Conservation (phyloP, 2,113 vertebrate genomes). For the Podarcis raffonei region DNA sequence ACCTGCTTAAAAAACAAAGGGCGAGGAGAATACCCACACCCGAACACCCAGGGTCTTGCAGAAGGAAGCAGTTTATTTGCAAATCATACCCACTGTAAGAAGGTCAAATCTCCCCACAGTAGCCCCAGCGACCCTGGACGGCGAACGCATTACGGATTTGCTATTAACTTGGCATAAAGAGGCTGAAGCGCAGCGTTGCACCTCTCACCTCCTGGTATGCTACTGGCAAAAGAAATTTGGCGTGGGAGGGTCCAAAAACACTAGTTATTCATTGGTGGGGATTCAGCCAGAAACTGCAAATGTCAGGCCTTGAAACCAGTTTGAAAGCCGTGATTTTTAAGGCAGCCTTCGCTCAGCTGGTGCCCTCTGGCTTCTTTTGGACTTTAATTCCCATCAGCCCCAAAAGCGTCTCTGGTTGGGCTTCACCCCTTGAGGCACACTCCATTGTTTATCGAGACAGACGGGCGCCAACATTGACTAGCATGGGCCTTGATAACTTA, state of each 20-base stretch:
- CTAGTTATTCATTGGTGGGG: background rate
- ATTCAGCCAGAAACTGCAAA: background rate
- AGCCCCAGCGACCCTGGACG: background rate
- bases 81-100: background rate
- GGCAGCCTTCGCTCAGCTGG: too few relatives aligned
- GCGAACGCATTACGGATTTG: background rate
- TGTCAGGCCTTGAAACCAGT: background rate
- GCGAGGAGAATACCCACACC: background rate
- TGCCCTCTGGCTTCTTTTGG: too few relatives aligned
- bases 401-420: too few relatives aligned
- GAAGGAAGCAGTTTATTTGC: background rate
- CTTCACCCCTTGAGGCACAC: too few relatives aligned
- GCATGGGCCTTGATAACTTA: background rate
- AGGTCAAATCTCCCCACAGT: background rate
- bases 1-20: too few relatives aligned
- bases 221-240: background rate
- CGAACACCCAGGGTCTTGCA: background rate
- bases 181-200: slow-evolving; percentile 23
- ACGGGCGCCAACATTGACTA: too few relatives aligned
- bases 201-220: background rate
- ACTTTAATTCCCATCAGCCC: too few relatives aligned
- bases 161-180: slow-evolving; percentile 55
- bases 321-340: background rate
- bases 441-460: too few relatives aligned
- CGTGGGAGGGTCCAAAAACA: background rate